Conservation (phyloP, 2,888 invertebrate genomes). For the Xiphydria camelus region DNA sequence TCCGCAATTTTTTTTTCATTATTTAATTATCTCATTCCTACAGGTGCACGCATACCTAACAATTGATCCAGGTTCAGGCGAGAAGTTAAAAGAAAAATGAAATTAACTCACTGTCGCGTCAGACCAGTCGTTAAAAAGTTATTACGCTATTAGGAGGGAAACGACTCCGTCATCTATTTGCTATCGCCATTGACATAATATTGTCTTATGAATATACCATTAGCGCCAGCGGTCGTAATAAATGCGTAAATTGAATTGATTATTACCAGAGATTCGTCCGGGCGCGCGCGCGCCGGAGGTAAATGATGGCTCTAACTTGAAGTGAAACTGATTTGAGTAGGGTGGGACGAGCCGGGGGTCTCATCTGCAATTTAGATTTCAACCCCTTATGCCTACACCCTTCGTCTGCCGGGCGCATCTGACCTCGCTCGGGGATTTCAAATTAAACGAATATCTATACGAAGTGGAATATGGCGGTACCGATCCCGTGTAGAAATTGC, state of each 20-base stretch:
- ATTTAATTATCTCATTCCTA: too few species aligned
- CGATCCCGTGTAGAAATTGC: constrained; percentile 33
- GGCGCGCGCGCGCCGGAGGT: constrained; percentile 17
- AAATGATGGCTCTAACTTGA: constrained; percentile 41
- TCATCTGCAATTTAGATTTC: constrained; percentile 50
- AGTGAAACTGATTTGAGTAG: constrained; percentile 43
- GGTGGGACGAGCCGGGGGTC: constrained; percentile 13
- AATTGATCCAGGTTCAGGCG: too few species aligned
- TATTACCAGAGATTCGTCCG: constrained; percentile 33
- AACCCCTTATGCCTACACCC: constrained; percentile 43
- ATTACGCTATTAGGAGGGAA: constrained; percentile 15
- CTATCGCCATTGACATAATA: constrained; percentile 36
- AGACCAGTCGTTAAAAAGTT: constrained; percentile 5
- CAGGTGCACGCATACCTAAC: too few species aligned
- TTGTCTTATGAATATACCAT: constrained; percentile 43
- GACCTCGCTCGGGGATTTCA: constrained; percentile 28
- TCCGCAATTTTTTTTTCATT: too few species aligned
- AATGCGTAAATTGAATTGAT: constrained; percentile 48
- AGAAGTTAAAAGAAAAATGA: background rate
- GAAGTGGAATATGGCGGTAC: too few species aligned
- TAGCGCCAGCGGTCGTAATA: constrained; percentile 26
- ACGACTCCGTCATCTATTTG: constrained; percentile 35
- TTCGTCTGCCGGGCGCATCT: constrained; percentile 21
- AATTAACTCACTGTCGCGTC: background rate
- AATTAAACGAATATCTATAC: constrained; percentile 43